These are phyloP conservation scores for Tipula helvola DNA, from an alignment of 2,888 invertebrate genomes.

Conservation along the genomic window DNA sequence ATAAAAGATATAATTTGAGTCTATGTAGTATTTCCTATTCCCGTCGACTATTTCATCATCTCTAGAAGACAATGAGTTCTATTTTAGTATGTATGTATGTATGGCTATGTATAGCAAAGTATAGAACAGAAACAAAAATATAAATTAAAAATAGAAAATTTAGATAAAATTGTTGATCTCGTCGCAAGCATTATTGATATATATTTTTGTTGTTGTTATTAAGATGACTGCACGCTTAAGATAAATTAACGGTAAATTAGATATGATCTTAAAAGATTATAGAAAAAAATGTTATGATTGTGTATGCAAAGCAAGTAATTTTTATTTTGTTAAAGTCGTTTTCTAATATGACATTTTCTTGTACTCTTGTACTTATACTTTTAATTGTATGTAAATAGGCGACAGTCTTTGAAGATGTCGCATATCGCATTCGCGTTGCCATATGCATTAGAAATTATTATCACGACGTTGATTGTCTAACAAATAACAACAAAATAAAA, in stretches of 20 bases:
- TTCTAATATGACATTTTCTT: background rate
- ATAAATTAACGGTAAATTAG: conserved; percentile 4
- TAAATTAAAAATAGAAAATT: background rate
- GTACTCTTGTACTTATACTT: background rate
- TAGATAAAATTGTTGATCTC: background rate
- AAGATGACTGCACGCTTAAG: background rate
- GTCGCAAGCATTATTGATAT: background rate
- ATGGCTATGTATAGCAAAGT: background rate
- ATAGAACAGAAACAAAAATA: background rate
- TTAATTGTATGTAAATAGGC: background rate
- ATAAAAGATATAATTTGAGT: background rate
- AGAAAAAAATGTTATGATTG: background rate
- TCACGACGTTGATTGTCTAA: background rate
- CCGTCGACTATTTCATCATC: background rate
- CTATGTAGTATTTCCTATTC: background rate
- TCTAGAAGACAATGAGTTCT: background rate
- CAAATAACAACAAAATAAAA: background rate
- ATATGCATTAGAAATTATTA: background rate
- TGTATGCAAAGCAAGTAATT: background rate
- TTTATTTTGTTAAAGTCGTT: background rate
- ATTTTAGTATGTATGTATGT: background rate
- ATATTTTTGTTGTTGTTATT: background rate
- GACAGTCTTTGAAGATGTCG: background rate
- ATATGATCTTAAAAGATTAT: background rate
- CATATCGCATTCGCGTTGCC: background rate